phyloP scores from a whole-genome alignment of 1,140 invertebrate species.

The Lepidurus arcticus region DNA sequence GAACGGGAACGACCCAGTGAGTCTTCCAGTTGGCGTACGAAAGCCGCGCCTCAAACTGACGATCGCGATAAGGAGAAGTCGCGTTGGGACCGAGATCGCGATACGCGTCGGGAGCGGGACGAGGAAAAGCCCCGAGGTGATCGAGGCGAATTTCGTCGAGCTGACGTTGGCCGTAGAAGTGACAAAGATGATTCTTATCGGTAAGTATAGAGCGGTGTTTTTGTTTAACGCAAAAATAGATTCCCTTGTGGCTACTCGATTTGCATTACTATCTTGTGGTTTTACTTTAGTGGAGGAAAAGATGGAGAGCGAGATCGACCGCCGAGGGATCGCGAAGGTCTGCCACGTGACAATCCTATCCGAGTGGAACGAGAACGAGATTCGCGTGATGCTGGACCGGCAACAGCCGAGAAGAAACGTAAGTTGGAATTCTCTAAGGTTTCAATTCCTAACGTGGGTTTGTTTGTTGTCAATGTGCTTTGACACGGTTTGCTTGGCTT shows the following conservation, averaged over 20 bases:
- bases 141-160: background rate
- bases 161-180: constrained; percentile 9
- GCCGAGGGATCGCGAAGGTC: background rate
- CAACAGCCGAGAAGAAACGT: background rate
- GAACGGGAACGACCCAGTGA: background rate
- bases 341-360: background rate
- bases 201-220: background rate
- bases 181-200: background rate
- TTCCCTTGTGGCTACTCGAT: background rate
- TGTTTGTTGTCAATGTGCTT: background rate
- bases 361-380: background rate
- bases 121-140: background rate
- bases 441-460: background rate
- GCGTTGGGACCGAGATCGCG: constrained; percentile 18
- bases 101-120: constrained; percentile 1
- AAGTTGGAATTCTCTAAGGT: background rate
- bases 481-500: background rate
- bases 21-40: background rate
- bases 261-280: background rate
- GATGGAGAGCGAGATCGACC: background rate
- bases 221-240: background rate
- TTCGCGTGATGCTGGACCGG: background rate
- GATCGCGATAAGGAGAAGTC: constrained; percentile 10
- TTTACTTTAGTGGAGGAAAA: background rate
- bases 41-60: background rate